Evolutionary conservation across 2,113 vertebrate species (phyloP).

Genomic region (Rallus limicola): DNA sequence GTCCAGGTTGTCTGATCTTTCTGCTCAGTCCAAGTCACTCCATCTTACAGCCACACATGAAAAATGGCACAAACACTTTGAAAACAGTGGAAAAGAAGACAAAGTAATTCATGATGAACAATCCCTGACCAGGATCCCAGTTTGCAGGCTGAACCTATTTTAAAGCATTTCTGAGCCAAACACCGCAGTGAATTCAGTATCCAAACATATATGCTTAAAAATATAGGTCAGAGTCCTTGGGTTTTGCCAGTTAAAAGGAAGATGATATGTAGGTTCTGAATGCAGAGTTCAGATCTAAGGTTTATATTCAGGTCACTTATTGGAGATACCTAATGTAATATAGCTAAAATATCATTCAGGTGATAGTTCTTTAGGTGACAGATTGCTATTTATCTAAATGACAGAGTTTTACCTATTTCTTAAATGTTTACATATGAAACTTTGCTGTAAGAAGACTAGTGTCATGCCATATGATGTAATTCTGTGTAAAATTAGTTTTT

Average conservation of each 20-base stretch:
- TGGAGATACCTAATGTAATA: background rate
- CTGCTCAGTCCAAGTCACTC: background rate
- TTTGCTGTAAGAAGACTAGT: background rate
- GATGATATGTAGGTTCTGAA: background rate
- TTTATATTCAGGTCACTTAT: background rate
- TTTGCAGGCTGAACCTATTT: background rate
- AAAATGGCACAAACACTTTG: background rate
- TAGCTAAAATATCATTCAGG: background rate
- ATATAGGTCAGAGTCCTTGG: background rate
- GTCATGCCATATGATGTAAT: background rate
- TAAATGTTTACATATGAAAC: background rate
- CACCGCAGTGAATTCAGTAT: background rate
- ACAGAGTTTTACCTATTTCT: background rate
- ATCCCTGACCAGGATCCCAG: background rate
- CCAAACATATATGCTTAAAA: background rate
- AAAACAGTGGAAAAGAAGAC: background rate
- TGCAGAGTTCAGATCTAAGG: background rate
- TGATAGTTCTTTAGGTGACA: background rate
- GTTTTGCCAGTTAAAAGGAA: background rate
- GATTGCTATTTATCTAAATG: background rate
- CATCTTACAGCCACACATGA: background rate
- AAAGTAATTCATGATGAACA: background rate
- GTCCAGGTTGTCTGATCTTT: background rate
- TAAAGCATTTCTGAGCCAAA: background rate
- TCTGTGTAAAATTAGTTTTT: background rate